Evolutionary conservation across 2,797 vertebrate genomes (phyloP), one percentile per base, ranked within the genome.

Genomic region (Cyprinodon diabolis): DNA sequence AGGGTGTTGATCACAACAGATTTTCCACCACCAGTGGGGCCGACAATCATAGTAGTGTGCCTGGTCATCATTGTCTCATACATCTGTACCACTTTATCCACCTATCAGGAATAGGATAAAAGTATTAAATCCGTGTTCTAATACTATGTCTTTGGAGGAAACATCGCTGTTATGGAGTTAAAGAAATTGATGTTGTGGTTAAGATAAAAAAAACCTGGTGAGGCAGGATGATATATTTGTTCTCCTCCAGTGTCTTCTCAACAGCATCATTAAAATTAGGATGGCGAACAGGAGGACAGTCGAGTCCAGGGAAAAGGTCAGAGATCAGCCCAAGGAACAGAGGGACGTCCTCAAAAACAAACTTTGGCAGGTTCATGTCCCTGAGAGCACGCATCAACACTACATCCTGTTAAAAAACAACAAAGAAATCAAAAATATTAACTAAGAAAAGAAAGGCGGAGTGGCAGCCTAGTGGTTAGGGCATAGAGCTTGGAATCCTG

Each of bases 1-100:
- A 99, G 93, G 15, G 96, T 89, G n/a, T 89, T 97, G 87, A 99
- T 98, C 89, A 99, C 96, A 84, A 99, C 97, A 0, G 98, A 97
- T 90, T 99, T 99, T 74, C 98, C 98, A 30, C 98, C 98, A 75
- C 97, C 96, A 0, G 98, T 99, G 37, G 98, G 98, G 60, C 98
- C 98, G 71, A 99, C 98, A 74, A 99, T 87, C 98, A 99, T 98
- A 0, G 97, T 98, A 0, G 98, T 98, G 90, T 99, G 98, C 75
- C 97, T 96, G 71, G 97, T 99, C 89, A 99, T 92, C 98, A 99
- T 99, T 4, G 98, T 99, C 91, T 99, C 98, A 60, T 97, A 98
- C 96, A 99, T 94, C 88, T 99, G 98, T 65, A 99, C 96, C 77
- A 99, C 97, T 95, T 99, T 99, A 90, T 99, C 98, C 87, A 98